phyloP scores from a whole-genome alignment of 2,888 invertebrate species.

The Pandemis heparana region DNA sequence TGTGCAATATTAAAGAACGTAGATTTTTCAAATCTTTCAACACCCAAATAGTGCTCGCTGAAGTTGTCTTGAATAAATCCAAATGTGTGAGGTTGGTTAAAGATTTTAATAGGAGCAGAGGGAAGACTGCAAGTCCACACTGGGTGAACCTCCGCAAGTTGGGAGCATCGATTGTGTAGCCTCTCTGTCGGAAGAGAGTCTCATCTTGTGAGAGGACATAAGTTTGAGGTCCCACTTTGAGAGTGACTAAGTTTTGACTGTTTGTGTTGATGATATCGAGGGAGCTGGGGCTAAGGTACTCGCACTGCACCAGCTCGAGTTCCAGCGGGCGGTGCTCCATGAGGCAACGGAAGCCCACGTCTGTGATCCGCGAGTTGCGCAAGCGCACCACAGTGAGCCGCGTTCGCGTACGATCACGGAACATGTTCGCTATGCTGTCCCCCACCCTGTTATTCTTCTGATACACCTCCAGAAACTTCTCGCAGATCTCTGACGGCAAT shows the following conservation, averaged over 20 bases:
- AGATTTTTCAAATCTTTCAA: slow-evolving; percentile 88
- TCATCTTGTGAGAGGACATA: slow-evolving; percentile 86
- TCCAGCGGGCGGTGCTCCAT: slow-evolving; percentile 90
- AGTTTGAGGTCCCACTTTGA: slow-evolving; percentile 90
- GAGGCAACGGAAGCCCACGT: slow-evolving; percentile 89
- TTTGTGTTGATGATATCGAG: slow-evolving; percentile 89
- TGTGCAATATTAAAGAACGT: slow-evolving; percentile 91
- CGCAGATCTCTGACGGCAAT: slow-evolving; percentile 90
- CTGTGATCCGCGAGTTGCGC: slow-evolving; percentile 89
- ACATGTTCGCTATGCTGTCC: slow-evolving; percentile 89
- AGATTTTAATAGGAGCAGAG: slow-evolving; percentile 85
- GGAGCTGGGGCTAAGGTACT: slow-evolving; percentile 87
- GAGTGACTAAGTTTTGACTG: slow-evolving; percentile 88
- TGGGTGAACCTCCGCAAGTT: slow-evolving; percentile 86
- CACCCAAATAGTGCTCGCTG: slow-evolving; percentile 88
- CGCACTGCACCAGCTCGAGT: slow-evolving; percentile 91
- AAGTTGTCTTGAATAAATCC: slow-evolving; percentile 89
- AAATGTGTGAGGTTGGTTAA: slow-evolving; percentile 88
- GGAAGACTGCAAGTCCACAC: slow-evolving; percentile 76
- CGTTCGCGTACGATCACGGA: slow-evolving; percentile 88
- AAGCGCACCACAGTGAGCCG: slow-evolving; percentile 89
- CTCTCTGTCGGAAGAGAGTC: slow-evolving; percentile 67
- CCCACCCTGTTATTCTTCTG: slow-evolving; percentile 85
- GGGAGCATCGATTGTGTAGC: slow-evolving; percentile 86
- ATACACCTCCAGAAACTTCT: slow-evolving; percentile 87